These are phyloP conservation scores for Cyrtodaria siliqua DNA, from an alignment of 2,888 invertebrate genomes.

Conservation along the genomic window DNA sequence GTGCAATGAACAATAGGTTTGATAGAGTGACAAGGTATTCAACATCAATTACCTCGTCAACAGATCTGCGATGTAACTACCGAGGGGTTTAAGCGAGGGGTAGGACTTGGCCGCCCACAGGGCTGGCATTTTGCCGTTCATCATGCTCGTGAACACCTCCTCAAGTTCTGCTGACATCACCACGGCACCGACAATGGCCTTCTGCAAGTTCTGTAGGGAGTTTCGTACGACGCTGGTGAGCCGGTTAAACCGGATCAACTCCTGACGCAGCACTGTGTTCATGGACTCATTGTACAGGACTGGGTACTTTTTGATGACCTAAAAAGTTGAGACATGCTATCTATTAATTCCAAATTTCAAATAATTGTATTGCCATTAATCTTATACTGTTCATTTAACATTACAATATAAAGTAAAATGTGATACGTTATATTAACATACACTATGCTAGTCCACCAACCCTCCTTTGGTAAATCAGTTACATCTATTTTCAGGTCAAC, in stretches of 20 bases:
- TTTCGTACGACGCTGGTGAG: constrained; percentile 83
- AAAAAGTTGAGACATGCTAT: constrained; percentile 51
- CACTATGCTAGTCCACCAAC: no score
- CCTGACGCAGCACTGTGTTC: constrained; percentile 86
- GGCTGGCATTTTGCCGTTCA: constrained; percentile 85
- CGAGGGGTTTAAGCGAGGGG: constrained; percentile 86
- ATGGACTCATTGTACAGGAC: constrained; percentile 85
- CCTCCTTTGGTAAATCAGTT: no score
- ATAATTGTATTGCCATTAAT: no score
- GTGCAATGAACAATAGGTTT: no score
- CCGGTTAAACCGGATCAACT: constrained; percentile 85
- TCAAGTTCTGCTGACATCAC: constrained; percentile 86
- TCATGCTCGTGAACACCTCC: constrained; percentile 85
- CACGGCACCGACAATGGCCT: constrained; percentile 86
- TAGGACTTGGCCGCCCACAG: constrained; percentile 86
- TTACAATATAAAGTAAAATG: no score
- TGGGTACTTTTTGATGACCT: constrained; percentile 85
- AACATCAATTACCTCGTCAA: constrained; percentile 88
- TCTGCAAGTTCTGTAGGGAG: constrained; percentile 84
- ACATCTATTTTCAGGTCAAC: no score
- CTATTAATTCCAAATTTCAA: no score
- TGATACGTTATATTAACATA: no score
- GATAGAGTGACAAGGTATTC: no score
- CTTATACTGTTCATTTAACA: no score
- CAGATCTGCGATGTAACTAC: constrained; percentile 87